Evolutionary conservation across 30 jellyfish, hydroid and myxozoan species (phyloP).

Genomic region (Aurelia coerulea): DNA sequence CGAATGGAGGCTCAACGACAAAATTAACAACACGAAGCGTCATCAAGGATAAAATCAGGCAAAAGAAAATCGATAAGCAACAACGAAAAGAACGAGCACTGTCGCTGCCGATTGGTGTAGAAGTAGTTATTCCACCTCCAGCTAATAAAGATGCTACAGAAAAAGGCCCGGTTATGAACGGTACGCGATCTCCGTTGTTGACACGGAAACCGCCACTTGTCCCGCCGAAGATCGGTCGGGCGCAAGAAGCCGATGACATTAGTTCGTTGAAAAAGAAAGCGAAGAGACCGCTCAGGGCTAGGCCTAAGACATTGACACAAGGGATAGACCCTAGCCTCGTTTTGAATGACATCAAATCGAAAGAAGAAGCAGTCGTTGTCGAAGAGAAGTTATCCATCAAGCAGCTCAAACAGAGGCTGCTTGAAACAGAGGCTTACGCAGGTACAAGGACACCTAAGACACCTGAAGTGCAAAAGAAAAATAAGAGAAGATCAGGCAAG

Average conservation of each 20-base stretch:
- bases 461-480: slow-evolving; percentile 66
- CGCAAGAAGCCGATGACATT: slow-evolving; percentile 71
- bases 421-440: slow-evolving; percentile 59
- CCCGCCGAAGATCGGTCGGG: slow-evolving; percentile 47
- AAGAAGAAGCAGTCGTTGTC: slow-evolving; percentile 81
- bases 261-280: slow-evolving; percentile 20
- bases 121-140: slow-evolving; percentile 38
- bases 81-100: slow-evolving; percentile 55
- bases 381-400: slow-evolving; percentile 72
- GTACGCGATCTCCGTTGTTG: slow-evolving; percentile 43
- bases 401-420: slow-evolving; percentile 69
- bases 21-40: slow-evolving; percentile 64
- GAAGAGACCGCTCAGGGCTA: slow-evolving; percentile 51
- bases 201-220: slow-evolving; percentile 48
- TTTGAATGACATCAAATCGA: slow-evolving; percentile 44
- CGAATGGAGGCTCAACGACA: slow-evolving; percentile 53
- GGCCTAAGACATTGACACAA: slow-evolving; percentile 88
- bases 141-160: slow-evolving; percentile 12
- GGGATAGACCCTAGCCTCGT: slow-evolving; percentile 86
- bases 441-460: slow-evolving; percentile 68
- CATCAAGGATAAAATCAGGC: slow-evolving; percentile 64
- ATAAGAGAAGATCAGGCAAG: slow-evolving; percentile 77
- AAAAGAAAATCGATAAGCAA: slow-evolving; percentile 39
- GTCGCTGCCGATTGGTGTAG: slow-evolving; percentile 76
- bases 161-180: slow-evolving; percentile 18